Evolutionary conservation across 2,797 vertebrate species (phyloP), one percentile per base, ranked within the genome.

Genomic region (Neosilurus hyrtlii): DNA sequence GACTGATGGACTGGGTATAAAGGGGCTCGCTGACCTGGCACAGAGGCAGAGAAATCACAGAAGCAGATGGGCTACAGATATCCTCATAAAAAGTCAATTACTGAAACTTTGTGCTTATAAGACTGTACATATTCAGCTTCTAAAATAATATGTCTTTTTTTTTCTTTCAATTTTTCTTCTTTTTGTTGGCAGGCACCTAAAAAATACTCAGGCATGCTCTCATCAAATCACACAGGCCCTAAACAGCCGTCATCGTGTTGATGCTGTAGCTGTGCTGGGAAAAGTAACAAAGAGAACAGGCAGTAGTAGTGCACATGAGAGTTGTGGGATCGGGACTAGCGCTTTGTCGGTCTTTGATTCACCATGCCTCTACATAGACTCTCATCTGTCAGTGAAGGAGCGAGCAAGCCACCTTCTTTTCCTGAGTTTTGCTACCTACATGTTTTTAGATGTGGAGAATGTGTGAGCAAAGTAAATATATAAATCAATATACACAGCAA

Each of bases 261-360:
- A 57, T 76, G 66, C 81, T 57, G 75, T 80, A 37, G 75, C 49
- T 68, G 24, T 18, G 18, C 63, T 57, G 81, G 74, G 61, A 71
- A 72, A 37, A 49, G 24, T 56, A 66, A 75, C 35, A 82, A 74
- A 82, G 26, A 22, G 79, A 79, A 79, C 75, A 77, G 72, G 57
- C 75, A 71, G 61, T 61, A 67, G 71, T 66, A 52, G 68, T 79
- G 73, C 80, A 85, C 73, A 83, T 14, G 57, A 56, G 52, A 75
- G 63, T 63, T 43, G 62, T 54, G 79, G 83, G 83, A 83, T 84
- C 77, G 68, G 18, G 61, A 78, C 76, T 24, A 83, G 74, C 78
- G 83, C 75, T 83, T 81, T 88, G 84, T 86, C 81, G 56, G 73
- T 77, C 84, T 82, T 85, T 87, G 84, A 86, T 87, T 83, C 67